Evolutionary conservation across 2,797 vertebrate species (phyloP).

Genomic region (Leptatherina wallacei): DNA sequence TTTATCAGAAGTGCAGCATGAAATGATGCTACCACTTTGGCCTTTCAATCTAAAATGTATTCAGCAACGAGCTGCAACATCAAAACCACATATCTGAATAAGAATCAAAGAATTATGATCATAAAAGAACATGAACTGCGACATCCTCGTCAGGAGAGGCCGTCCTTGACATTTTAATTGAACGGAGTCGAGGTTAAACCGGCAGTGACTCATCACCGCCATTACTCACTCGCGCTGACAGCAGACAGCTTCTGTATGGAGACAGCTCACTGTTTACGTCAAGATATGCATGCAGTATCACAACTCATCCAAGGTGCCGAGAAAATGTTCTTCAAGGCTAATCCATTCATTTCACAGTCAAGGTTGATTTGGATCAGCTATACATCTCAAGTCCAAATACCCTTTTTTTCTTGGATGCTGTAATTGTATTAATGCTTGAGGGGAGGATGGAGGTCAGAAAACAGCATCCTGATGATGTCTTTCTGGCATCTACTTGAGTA

Average conservation of each 20-base stretch:
- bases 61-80: neutral
- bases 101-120: neutral
- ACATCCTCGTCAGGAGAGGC: constrained; percentile 34
- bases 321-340: constrained; percentile 59
- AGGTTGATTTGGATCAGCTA: constrained; percentile 63
- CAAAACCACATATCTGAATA: neutral
- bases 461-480: constrained; percentile 18
- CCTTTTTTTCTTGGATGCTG: constrained; percentile 19
- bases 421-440: constrained; percentile 57
- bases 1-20: too few relatives aligned
- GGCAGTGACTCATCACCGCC: constrained; percentile 44
- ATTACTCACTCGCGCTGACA: constrained; percentile 42
- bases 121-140: neutral
- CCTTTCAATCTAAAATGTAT: too few relatives aligned
- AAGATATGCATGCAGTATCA: constrained; percentile 39
- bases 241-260: constrained; percentile 32
- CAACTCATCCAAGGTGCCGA: constrained; percentile 42
- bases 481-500: constrained; percentile 19
- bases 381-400: constrained; percentile 51
- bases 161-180: constrained; percentile 56
- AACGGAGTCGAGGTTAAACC: constrained; percentile 54
- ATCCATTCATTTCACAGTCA: constrained; percentile 68
- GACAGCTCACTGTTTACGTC: constrained; percentile 41
- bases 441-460: constrained; percentile 53
- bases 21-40: neutral